These are phyloP conservation scores for Trachelus troglodyta DNA, from an alignment of 2,888 invertebrate genomes.

Conservation along the genomic window DNA sequence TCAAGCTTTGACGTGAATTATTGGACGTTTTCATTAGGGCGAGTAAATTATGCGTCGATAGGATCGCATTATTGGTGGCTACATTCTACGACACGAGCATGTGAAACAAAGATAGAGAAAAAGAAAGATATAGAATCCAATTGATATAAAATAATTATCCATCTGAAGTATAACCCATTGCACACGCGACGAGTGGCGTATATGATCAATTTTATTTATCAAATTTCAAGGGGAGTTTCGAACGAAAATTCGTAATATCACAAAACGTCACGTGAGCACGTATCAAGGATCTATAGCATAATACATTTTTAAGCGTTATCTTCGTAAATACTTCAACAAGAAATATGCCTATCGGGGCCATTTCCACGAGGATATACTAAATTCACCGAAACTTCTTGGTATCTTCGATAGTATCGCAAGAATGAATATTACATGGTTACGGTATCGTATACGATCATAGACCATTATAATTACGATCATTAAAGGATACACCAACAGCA, in stretches of 20 bases:
- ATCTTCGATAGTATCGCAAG: not conserved
- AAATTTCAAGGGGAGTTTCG: not conserved
- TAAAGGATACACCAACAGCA: not conserved
- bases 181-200: not conserved
- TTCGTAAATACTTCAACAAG: not conserved
- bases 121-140: not conserved
- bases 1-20: not conserved
- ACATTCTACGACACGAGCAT: not conserved
- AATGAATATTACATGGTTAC: not conserved
- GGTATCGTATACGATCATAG: not conserved
- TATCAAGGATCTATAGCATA: not conserved
- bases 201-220: not conserved
- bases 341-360: not conserved
- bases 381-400: not conserved
- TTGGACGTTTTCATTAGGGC: conserved; percentile 7
- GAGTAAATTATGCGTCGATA: not conserved
- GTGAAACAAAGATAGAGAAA: not conserved
- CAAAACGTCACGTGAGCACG: not conserved
- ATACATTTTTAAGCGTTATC: not conserved
- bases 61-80: not conserved
- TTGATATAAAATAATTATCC: not conserved
- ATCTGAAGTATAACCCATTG: not conserved
- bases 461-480: not conserved
- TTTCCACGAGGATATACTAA: not conserved
- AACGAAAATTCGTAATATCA: not conserved